phyloP scores from a whole-genome alignment of 1,140 invertebrate genomes.

The Brachionus angularis region DNA sequence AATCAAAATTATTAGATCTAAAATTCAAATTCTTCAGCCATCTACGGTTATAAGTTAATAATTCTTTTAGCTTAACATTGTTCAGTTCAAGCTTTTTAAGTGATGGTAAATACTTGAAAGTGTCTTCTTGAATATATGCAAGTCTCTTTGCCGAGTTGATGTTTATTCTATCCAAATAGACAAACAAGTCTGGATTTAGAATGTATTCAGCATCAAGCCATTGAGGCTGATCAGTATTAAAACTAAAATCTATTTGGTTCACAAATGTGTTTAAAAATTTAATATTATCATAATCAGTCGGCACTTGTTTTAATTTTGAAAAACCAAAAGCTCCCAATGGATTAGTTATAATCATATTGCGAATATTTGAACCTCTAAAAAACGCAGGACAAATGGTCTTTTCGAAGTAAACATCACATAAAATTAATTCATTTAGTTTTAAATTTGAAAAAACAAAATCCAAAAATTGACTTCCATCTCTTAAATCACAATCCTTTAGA shows the following conservation, averaged over 20 bases:
- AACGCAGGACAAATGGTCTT: background rate
- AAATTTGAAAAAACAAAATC: slow-evolving; percentile 15
- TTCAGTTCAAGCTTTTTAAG: slow-evolving; percentile 17
- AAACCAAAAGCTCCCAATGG: slow-evolving; percentile 27
- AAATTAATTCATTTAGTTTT: background rate
- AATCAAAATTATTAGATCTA: background rate
- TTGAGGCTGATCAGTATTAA: background rate
- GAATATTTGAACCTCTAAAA: background rate
- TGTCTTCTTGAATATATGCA: slow-evolving; percentile 25
- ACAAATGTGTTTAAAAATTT: slow-evolving; percentile 1
- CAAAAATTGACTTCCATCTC: background rate
- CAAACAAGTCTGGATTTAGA: slow-evolving; percentile 1
- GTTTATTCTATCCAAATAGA: slow-evolving; percentile 3
- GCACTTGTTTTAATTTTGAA: background rate
- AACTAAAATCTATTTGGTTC: background rate
- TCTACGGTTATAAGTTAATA: slow-evolving; percentile 13
- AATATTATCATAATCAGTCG: background rate
- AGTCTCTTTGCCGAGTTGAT: background rate
- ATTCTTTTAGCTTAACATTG: slow-evolving; percentile 11
- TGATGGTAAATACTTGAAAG: slow-evolving; percentile 9
- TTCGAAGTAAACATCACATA: slow-evolving; percentile 21
- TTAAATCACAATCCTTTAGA: background rate
- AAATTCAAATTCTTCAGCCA: slow-evolving; percentile 14
- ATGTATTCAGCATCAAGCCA: slow-evolving; percentile 5
- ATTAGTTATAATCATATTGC: slow-evolving; percentile 20